Evolutionary conservation across 2,113 vertebrate species (phyloP), one percentile per base, ranked within the genome.

Genomic region (Muntiacus reevesi): DNA sequence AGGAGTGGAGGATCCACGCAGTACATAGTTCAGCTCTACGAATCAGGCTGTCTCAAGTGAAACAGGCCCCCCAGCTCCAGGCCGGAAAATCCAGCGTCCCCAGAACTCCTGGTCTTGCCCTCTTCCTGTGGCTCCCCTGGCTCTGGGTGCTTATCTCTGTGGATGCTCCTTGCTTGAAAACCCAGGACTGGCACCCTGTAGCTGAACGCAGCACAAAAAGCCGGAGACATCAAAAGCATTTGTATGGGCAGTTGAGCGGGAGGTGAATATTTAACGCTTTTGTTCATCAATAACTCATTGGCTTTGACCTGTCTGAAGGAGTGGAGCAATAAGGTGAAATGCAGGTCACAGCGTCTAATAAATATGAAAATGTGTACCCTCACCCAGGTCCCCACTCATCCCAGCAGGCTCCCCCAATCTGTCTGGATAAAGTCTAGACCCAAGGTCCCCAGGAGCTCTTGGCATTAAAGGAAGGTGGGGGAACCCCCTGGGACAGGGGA

Each of bases 281-380:
- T 99, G 99, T 99, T 99, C 99, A 99, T 99, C 99, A 99, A 99
- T 99, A 99, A 99, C 99, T 99, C 99, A 98, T 99, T 99, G 99
- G 99, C 99, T 99, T 99, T 99, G 99, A 99, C 99, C 99, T 99
- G 99, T 99, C 99, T 99, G 99, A 99, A 99, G 99, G 99, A 99
- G 99, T 98, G 94, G 96, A 99, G 98, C 99, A 98, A 98, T 98
- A 99, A 99, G 99, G 99, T 99, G 99, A 99, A 99, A 99, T 99
- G 88, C 99, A 99, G 99, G 99, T 99, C 99, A 99, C 98, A 98
- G 98, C 98, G 99, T 99, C 99, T 99, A 98, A 99, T 99, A 99
- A 99, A 99, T 99, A 99, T 98, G 99, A 99, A 99, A 99, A 99
- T 99, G 99, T 98, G 98, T 98, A 98, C 87, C 76, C 87, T 97